Percentiles rank a stretch among this genome's conserved stretches.
phyloP scores from a whole-genome alignment of 2,888 invertebrate species.

The Metopia argyrocephala region DNA sequence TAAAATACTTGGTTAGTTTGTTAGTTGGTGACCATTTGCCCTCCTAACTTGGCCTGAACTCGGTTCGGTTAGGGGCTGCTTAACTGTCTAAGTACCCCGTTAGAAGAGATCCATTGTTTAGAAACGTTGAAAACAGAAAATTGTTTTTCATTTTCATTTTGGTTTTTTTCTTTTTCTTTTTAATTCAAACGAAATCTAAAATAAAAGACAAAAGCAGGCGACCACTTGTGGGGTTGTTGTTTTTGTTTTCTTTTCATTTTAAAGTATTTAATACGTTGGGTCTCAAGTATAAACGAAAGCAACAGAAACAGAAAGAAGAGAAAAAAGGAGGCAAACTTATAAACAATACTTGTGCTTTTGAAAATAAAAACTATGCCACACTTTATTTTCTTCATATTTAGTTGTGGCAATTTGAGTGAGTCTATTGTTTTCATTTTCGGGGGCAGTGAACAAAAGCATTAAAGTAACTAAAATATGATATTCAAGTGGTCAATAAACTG shows the following conservation, averaged over 20 bases:
- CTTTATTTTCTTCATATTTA: not conserved
- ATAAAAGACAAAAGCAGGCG: slow-evolving; percentile 55
- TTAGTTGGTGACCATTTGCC: slow-evolving; percentile 52
- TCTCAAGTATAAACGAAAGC: slow-evolving; percentile 16
- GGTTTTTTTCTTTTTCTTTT: not conserved
- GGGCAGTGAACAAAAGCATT: slow-evolving; percentile 14
- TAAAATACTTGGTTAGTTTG: not conserved
- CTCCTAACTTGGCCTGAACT: slow-evolving; percentile 11
- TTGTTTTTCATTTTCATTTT: slow-evolving; percentile 39
- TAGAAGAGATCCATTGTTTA: slow-evolving; percentile 38
- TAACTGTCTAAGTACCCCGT: slow-evolving; percentile 58
- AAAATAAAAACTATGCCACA: slow-evolving; percentile 46
- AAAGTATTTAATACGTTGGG: slow-evolving; percentile 55
- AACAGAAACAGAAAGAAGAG: not conserved
- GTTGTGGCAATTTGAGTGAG: slow-evolving; percentile 26
- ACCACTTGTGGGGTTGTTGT: slow-evolving; percentile 53
- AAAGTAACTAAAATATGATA: not conserved
- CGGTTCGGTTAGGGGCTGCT: slow-evolving; percentile 17
- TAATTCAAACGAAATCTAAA: not conserved
- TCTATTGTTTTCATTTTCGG: slow-evolving; percentile 18
- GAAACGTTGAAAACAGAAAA: no score
- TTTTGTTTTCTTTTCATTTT: slow-evolving; percentile 37
- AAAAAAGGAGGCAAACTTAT: slow-evolving; percentile 22
- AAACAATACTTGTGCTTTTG: slow-evolving; percentile 42
- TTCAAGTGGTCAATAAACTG: slow-evolving; percentile 53